Conservation (phyloP, 2,888 invertebrate species). For the Neocrepidodera transversa region DNA sequence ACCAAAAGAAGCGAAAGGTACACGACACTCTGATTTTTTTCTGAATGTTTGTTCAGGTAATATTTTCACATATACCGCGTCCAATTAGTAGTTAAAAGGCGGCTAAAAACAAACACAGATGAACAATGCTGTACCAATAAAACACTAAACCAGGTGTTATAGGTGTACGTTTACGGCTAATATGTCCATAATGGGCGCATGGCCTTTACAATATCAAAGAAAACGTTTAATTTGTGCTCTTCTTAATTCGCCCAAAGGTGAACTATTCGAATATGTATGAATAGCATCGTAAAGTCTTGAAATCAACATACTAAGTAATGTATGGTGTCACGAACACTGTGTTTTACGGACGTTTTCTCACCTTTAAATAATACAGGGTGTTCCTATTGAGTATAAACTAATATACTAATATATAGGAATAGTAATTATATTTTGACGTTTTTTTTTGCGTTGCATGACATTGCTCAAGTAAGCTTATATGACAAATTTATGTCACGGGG, state of each 20-base stretch:
- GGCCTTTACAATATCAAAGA: slow-evolving; percentile 28
- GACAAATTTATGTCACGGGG: too few species aligned
- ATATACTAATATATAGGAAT: too few species aligned
- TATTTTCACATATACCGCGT: slow-evolving; percentile 28
- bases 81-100: slow-evolving; percentile 33
- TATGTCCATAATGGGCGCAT: slow-evolving; percentile 22
- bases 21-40: slow-evolving; percentile 15
- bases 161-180: slow-evolving; percentile 25
- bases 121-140: slow-evolving; percentile 26
- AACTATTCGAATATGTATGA: slow-evolving; percentile 20
- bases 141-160: slow-evolving; percentile 28
- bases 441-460: too few species aligned
- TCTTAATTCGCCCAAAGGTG: slow-evolving; percentile 28
- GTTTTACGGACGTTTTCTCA: slow-evolving; percentile 24
- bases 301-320: slow-evolving; percentile 20
- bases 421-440: too few species aligned
- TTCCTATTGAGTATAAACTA: too few species aligned
- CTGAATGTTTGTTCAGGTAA: slow-evolving; percentile 18
- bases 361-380: slow-evolving; percentile 4
- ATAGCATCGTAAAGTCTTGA: slow-evolving; percentile 21
- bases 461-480: too few species aligned
- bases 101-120: slow-evolving; percentile 31
- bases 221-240: slow-evolving; percentile 28
- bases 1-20: slow-evolving; percentile 2
- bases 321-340: slow-evolving; percentile 16